Evolutionary conservation across 2,113 vertebrate species (phyloP).

Genomic region (Nesoenas mayeri): DNA sequence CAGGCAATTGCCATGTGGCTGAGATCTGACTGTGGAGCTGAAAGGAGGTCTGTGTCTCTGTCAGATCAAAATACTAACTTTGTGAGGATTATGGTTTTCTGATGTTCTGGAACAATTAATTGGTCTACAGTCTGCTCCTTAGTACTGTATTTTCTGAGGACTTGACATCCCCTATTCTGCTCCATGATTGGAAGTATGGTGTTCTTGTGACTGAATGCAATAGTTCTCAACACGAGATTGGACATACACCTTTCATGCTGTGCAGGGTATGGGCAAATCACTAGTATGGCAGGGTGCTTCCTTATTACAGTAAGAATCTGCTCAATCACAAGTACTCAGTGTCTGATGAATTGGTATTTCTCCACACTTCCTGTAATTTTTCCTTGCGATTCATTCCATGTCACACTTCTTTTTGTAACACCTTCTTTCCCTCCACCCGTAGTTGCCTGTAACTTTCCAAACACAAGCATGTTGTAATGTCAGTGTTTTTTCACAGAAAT

Average conservation of each 20-base stretch:
- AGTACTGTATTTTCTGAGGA: neutral
- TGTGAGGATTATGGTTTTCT: neutral
- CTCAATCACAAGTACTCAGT: neutral
- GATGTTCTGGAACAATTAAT: neutral
- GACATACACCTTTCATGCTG: fast-evolving
- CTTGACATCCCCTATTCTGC: neutral
- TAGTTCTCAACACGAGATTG: neutral
- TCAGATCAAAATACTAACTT: neutral
- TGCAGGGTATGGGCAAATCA: neutral
- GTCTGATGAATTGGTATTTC: neutral
- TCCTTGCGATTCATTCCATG: neutral
- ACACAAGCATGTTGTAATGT: neutral
- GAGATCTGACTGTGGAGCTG: neutral
- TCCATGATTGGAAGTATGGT: neutral
- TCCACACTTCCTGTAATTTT: neutral
- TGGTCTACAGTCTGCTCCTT: neutral
- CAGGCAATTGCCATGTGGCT: neutral
- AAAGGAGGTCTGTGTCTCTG: neutral
- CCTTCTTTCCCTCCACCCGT: neutral
- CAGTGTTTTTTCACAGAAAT: neutral
- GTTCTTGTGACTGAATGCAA: neutral
- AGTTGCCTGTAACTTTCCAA: too few species aligned
- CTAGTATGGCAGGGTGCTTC: neutral
- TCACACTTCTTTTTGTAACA: neutral
- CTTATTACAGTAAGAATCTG: neutral